These are phyloP conservation scores for Wiebesia pumilae DNA, from an alignment of 1,140 invertebrate species.

Conservation along the genomic window DNA sequence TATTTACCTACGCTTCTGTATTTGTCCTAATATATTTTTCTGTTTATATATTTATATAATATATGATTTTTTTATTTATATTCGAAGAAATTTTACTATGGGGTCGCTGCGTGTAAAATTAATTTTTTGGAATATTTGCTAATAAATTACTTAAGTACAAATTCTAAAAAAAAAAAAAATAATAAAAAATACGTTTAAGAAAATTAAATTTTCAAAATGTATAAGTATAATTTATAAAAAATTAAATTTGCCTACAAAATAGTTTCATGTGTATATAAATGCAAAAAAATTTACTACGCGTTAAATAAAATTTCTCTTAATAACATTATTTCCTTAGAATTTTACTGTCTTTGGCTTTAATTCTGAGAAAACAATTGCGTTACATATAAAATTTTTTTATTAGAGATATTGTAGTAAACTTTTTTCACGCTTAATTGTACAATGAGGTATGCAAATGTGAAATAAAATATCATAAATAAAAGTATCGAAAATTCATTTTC, in stretches of 20 bases:
- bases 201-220: constrained; percentile 3
- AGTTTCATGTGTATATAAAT: constrained; percentile 19
- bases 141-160: constrained; percentile 40
- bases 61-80: constrained; percentile 46
- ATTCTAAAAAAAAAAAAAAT: constrained; percentile 43
- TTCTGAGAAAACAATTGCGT: constrained; percentile 49
- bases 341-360: constrained; percentile 49
- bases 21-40: constrained; percentile 49
- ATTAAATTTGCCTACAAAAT: constrained; percentile 43
- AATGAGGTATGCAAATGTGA: background rate
- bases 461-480: background rate
- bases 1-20: constrained; percentile 36
- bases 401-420: background rate
- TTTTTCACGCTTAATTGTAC: background rate
- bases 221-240: constrained; percentile 38
- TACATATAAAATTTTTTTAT: constrained; percentile 34
- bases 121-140: constrained; percentile 31
- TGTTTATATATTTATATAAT: constrained; percentile 44
- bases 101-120: constrained; percentile 10
- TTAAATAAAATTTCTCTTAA: constrained; percentile 43
- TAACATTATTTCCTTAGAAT: constrained; percentile 50
- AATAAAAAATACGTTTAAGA: constrained; percentile 29
- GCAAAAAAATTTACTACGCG: constrained; percentile 28
- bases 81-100: constrained; percentile 18
- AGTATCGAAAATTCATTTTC: background rate